Base-by-base conservation (phyloP, 2,888 invertebrate genomes). In the Drosophila merina region DNA sequence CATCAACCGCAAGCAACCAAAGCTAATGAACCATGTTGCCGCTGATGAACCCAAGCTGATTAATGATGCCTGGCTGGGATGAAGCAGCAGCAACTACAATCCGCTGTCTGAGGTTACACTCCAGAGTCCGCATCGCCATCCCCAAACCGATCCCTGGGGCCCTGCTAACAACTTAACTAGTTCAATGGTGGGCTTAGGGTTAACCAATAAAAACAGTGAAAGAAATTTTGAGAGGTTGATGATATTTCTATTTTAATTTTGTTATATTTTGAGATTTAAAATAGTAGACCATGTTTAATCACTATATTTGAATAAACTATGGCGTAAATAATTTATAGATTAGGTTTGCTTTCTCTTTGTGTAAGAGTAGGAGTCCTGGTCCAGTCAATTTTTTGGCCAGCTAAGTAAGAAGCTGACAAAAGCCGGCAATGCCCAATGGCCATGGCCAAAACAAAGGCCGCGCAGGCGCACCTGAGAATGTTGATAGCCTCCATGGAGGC, bases 381-480 rank as follows among this genome's bases (percentile, higher is more conserved):
- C 44, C 70, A 70, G 60, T 57, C 78, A 72, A 78, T 79, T 86
- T 77, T 81, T 83, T 14, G 79, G 73, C 70, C 77, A 86, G 75
- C 74, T 74, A 64, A 71, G 72, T 73, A 67, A 60, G 68, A 54
- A 62, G 75, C 75, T 72, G 76, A 64, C 76, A 69, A 73, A 72
- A 60, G 57, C 63, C 63, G 76, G 73, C 76, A 56, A 71, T 75
- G 69, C 62, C 82, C 83, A 78, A 59, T 78, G 80, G 83, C 78
- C 57, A 77, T 55, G 68, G 57, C 60, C 72, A 44, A 70, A 86
- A 86, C 86, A 84, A 81, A 84, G 72, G 82, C 70, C 55, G 66
- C 75, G 67, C 75, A 58, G 88, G 86, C 87, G 90, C 90, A 90
- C 90, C 91, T 90, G 90, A 90, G 90, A 90, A 90, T 90, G 90